phyloP scores from a whole-genome alignment of 2,113 vertebrate species.

The Pelusios castaneus region DNA sequence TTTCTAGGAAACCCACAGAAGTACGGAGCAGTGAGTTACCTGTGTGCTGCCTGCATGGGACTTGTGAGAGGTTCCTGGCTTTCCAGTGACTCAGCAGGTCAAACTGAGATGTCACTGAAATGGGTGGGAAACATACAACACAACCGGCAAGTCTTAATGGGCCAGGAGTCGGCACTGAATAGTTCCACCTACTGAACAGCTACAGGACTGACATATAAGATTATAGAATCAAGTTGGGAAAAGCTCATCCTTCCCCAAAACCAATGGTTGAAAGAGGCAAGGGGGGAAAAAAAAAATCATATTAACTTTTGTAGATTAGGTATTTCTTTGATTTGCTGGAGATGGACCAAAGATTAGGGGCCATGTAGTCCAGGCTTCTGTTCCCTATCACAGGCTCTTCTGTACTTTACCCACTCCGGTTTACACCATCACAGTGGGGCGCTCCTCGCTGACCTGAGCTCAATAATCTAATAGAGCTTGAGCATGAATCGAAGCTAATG shows the following conservation, averaged over 20 bases:
- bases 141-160: rapidly evolving
- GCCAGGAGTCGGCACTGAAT: rapidly evolving
- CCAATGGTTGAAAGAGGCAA: not conserved
- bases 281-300: not conserved
- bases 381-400: not conserved
- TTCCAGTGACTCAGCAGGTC: not conserved
- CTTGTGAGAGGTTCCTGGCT: not conserved
- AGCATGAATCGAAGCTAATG: not conserved
- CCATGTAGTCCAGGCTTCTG: not conserved
- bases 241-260: not conserved
- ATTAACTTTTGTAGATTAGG: not conserved
- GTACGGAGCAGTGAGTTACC: not conserved
- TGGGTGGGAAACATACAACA: not conserved
- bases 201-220: rapidly evolving
- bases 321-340: not conserved
- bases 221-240: not conserved
- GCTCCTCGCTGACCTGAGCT: not conserved
- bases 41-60: not conserved
- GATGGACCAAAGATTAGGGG: not conserved
- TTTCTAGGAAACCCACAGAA: not conserved
- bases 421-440: not conserved
- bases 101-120: not conserved
- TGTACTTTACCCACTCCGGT: not conserved
- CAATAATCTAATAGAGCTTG: not conserved
- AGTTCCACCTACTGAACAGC: rapidly evolving